Conservation (phyloP, 2,113 vertebrate species). For the Austrofundulus limnaeus region DNA sequence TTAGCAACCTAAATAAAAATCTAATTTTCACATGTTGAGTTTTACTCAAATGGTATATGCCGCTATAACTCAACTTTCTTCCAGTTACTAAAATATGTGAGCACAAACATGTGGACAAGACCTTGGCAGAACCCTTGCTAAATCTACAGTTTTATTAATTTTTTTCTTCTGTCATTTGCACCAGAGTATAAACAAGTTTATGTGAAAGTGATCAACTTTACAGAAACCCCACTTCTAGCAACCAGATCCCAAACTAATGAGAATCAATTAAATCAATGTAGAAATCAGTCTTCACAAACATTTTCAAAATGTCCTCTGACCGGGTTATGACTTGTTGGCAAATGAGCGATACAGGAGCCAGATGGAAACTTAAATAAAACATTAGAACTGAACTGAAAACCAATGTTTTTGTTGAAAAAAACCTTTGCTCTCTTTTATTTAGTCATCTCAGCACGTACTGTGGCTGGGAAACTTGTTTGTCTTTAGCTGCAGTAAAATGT, state of each 20-base stretch:
- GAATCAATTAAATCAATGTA: constrained; percentile 4
- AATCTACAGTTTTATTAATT: constrained; percentile 53
- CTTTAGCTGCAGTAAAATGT: constrained; percentile 38
- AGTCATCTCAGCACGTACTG: constrained; percentile 36
- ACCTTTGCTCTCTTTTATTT: constrained; percentile 26
- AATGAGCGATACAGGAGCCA: background rate
- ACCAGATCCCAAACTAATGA: background rate
- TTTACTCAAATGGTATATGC: no score
- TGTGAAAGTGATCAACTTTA: constrained; percentile 11
- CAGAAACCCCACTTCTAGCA: constrained; percentile 27
- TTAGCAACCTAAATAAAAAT: constrained; percentile 2
- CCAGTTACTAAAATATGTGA: no score
- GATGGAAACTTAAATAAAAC: constrained; percentile 7
- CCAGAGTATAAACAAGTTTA: constrained; percentile 23
- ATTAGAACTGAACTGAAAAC: background rate
- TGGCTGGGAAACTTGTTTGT: constrained; percentile 23
- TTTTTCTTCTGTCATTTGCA: constrained; percentile 59
- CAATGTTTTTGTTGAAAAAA: constrained; percentile 8
- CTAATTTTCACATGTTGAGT: background rate
- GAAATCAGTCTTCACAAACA: background rate
- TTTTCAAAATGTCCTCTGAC: background rate
- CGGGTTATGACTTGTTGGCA: background rate
- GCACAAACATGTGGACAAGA: background rate
- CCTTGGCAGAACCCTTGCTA: constrained; percentile 70
- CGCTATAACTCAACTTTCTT: no score